phyloP scores from a whole-genome alignment of 1,140 invertebrate genomes.

The Trialeurodes vaporariorum region DNA sequence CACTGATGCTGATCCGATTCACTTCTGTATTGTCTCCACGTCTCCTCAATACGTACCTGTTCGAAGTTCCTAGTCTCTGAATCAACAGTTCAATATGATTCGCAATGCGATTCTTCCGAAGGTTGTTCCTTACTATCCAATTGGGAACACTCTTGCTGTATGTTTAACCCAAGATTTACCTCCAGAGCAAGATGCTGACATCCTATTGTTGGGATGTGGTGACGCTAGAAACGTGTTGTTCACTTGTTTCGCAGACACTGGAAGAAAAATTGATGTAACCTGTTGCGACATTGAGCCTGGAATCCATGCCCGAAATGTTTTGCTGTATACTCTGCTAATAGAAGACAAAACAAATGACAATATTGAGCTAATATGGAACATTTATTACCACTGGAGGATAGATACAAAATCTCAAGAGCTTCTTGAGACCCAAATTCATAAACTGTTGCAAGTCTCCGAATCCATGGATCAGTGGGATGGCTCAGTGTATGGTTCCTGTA shows the following conservation, averaged over 20 bases:
- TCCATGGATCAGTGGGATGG: neutral
- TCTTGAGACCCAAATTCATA: neutral
- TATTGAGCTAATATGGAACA: neutral
- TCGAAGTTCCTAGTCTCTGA: too few species aligned
- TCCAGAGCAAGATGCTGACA: neutral
- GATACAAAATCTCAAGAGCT: neutral
- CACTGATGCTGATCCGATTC: too few species aligned
- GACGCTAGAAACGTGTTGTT: neutral
- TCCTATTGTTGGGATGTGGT: neutral
- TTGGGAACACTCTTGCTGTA: neutral
- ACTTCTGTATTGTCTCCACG: too few species aligned
- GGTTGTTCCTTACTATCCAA: neutral
- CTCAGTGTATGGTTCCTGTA: neutral
- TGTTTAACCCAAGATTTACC: neutral
- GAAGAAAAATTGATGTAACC: neutral
- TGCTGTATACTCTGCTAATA: neutral
- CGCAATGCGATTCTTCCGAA: neutral
- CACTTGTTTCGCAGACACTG: neutral
- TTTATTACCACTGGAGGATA: neutral
- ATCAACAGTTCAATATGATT: neutral
- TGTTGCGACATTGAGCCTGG: neutral
- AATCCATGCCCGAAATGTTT: neutral
- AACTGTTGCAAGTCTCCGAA: neutral
- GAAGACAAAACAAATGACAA: neutral
- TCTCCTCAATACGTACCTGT: too few species aligned